phyloP scores from a whole-genome alignment of 2,888 invertebrate genomes.

The Mythimna albipuncta region DNA sequence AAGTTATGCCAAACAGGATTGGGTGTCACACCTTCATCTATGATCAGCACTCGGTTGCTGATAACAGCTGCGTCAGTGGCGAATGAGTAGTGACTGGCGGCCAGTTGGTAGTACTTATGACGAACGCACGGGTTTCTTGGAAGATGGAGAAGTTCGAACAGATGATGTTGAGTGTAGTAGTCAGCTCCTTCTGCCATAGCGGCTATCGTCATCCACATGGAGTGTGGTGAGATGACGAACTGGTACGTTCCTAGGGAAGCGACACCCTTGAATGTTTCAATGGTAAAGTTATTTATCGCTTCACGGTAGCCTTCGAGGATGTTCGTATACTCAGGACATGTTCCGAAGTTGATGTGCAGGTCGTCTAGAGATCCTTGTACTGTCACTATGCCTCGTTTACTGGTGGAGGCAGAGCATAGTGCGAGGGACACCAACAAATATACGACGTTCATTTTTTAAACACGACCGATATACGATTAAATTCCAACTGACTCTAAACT shows the following conservation, averaged over 20 bases:
- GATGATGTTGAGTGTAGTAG: constrained; percentile 36
- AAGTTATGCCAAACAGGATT: constrained; percentile 47
- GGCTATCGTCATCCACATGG: constrained; percentile 57
- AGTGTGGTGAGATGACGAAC: constrained; percentile 48
- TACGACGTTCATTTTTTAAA: constrained; percentile 23
- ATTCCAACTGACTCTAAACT: constrained; percentile 13
- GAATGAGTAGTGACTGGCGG: constrained; percentile 30
- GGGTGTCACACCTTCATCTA: constrained; percentile 35
- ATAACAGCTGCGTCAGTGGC: constrained; percentile 20
- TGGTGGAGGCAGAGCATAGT: constrained; percentile 9
- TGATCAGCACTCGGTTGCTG: constrained; percentile 40
- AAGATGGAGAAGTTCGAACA: constrained; percentile 45
- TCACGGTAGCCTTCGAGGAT: constrained; percentile 29
- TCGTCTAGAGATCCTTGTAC: constrained; percentile 37
- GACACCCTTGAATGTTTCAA: constrained; percentile 38
- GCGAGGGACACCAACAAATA: constrained; percentile 9
- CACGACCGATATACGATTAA: constrained; percentile 10
- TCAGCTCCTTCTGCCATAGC: constrained; percentile 58
- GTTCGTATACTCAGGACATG: constrained; percentile 41
- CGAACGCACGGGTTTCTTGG: constrained; percentile 50
- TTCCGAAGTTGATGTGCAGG: background rate
- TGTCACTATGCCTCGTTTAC: constrained; percentile 33
- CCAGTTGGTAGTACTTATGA: constrained; percentile 49
- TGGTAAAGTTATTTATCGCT: constrained; percentile 50
- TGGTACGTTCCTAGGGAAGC: constrained; percentile 37